Percentiles rank a stretch among this genome's conserved stretches.
Evolutionary conservation across 92 coral and sea anemone genomes (phyloP).

Genomic region (Bergia puertoricense): DNA sequence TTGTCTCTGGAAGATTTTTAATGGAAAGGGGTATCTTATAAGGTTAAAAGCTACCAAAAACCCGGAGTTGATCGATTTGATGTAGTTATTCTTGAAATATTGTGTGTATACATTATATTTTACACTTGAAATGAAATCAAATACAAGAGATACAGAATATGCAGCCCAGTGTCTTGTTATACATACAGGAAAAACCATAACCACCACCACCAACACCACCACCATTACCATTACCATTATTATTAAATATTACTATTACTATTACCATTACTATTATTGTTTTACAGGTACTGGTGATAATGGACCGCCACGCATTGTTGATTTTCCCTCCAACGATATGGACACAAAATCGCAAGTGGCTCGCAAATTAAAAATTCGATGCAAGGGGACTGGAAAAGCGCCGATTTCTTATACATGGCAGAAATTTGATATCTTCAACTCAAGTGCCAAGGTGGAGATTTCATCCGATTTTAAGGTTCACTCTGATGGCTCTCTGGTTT

Average conservation of each 20-base stretch:
- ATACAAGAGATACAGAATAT: no score
- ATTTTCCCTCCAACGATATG: slow-evolving; percentile 8
- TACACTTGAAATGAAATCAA: no score
- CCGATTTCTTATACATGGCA: slow-evolving; percentile 5
- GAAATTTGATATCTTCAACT: neutral
- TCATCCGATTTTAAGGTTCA: neutral
- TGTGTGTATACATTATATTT: no score
- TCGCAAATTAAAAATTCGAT: neutral
- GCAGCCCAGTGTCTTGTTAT: no score
- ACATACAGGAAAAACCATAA: no score
- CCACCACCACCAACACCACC: neutral
- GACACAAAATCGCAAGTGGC: neutral
- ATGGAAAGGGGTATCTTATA: no score
- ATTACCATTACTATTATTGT: neutral
- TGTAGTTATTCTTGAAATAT: no score
- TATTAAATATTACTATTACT: neutral
- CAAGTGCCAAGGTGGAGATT: neutral
- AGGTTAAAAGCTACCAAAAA: no score
- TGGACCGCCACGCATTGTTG: slow-evolving; percentile 32
- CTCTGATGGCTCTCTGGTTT: slow-evolving; percentile 25
- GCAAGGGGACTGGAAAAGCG: slow-evolving; percentile 23
- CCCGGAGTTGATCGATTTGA: no score
- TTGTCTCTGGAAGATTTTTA: no score
- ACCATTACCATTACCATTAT: neutral
- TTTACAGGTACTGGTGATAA: neutral